phyloP scores from a whole-genome alignment of 2,113 vertebrate species.

The Petromus typicus region DNA sequence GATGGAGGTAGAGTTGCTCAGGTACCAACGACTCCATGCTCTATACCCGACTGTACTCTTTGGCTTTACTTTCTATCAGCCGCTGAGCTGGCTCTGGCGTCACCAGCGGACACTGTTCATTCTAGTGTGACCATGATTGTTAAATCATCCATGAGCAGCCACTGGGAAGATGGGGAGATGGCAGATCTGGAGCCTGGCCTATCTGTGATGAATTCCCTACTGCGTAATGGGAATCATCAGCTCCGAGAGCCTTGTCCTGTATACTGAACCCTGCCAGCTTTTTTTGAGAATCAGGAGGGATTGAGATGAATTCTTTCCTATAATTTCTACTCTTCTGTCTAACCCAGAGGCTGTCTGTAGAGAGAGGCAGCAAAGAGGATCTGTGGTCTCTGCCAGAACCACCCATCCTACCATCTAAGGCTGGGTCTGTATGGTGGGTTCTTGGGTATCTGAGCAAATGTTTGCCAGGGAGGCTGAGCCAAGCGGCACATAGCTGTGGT shows the following conservation, averaged over 20 bases:
- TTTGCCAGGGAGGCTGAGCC: background rate
- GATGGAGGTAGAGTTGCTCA: rapidly evolving
- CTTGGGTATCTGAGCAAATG: background rate
- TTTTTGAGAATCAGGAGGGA: background rate
- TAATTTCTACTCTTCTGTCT: background rate
- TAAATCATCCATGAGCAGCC: too few species aligned
- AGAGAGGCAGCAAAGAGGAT: background rate
- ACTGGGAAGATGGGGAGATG: too few species aligned
- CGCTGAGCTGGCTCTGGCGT: background rate
- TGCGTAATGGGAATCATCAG: rapidly evolving
- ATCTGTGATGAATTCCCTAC: rapidly evolving
- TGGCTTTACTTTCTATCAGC: background rate
- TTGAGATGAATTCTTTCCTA: background rate
- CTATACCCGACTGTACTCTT: background rate
- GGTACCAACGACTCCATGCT: background rate
- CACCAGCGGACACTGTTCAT: rapidly evolving
- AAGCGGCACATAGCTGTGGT: background rate
- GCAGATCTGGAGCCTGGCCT: too few species aligned
- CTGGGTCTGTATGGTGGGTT: background rate
- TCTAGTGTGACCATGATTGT: rapidly evolving
- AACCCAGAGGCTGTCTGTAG: rapidly evolving
- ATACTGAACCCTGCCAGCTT: background rate
- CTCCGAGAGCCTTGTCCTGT: background rate
- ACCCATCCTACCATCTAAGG: background rate
- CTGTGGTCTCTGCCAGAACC: background rate